Percentiles rank a stretch among this genome's conserved stretches.
Conservation (phyloP, 1,140 invertebrate species). For the Plectus sambesii region DNA sequence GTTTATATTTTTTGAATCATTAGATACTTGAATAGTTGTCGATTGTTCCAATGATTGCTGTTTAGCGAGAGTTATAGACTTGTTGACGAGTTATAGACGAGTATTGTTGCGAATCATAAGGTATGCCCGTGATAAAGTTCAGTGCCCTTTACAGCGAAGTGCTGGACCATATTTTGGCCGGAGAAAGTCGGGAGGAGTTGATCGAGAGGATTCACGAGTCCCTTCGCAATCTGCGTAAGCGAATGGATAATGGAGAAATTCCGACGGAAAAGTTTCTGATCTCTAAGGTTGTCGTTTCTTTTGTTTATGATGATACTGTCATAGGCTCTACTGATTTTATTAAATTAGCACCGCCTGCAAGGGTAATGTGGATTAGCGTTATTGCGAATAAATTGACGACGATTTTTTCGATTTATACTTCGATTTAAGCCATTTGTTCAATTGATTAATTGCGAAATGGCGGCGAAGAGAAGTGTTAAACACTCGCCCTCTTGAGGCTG, state of each 20-base stretch:
- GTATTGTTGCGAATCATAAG: background rate
- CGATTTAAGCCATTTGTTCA: background rate
- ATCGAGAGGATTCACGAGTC: slow-evolving; percentile 69
- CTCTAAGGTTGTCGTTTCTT: slow-evolving; percentile 58
- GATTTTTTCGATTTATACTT: slow-evolving; percentile 1
- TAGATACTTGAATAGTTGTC: slow-evolving; percentile 13
- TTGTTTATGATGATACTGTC: slow-evolving; percentile 16
- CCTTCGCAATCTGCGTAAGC: slow-evolving; percentile 55
- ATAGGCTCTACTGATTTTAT: slow-evolving; percentile 13
- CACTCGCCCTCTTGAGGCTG: too few relatives aligned
- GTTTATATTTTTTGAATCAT: background rate
- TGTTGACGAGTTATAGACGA: too few relatives aligned
- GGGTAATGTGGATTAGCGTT: too few relatives aligned
- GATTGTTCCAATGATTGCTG: slow-evolving; percentile 2
- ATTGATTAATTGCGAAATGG: too few relatives aligned
- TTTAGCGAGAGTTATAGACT: background rate
- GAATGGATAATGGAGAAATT: slow-evolving; percentile 58
- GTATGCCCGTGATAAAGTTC: background rate
- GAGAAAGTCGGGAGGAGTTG: slow-evolving; percentile 67
- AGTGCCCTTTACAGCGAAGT: slow-evolving; percentile 52
- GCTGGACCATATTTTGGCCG: slow-evolving; percentile 71
- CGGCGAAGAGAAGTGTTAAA: too few relatives aligned
- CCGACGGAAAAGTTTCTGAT: slow-evolving; percentile 69
- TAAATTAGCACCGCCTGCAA: too few relatives aligned
- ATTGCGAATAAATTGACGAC: slow-evolving; percentile 7